Percentiles rank a stretch among this genome's conserved stretches.
phyloP scores from a whole-genome alignment of 2,797 vertebrate genomes.

The Urosaurus nigricauda region DNA sequence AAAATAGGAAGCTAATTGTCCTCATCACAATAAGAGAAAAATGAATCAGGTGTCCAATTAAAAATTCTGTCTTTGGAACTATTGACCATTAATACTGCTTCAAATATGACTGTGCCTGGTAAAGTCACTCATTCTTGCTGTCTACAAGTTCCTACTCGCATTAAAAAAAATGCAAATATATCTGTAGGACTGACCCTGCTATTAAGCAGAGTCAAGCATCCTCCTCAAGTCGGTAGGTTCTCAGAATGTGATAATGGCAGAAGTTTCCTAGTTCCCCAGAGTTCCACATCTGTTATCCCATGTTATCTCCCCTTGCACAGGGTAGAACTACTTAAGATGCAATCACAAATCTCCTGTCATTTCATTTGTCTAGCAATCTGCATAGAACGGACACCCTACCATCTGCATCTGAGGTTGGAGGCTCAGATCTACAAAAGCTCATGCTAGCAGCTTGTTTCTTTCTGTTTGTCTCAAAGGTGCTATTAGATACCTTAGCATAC shows the following conservation, averaged over 20 bases:
- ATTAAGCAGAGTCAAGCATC: too few species aligned
- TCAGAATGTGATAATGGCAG: too few species aligned
- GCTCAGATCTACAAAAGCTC: too few species aligned
- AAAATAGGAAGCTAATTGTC: conserved; percentile 44
- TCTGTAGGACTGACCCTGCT: too few species aligned
- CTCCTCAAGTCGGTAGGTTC: too few species aligned
- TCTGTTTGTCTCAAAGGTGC: too few species aligned
- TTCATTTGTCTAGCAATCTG: background rate
- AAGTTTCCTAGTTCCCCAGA: too few species aligned
- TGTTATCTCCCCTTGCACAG: background rate
- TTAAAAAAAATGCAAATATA: background rate
- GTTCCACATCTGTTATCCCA: too few species aligned
- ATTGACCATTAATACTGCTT: background rate
- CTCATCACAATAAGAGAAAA: conserved; percentile 49
- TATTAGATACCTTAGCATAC: too few species aligned
- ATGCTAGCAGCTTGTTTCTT: too few species aligned
- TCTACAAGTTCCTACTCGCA: background rate
- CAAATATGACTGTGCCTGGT: too few species aligned
- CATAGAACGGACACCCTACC: background rate
- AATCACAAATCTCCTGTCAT: background rate
- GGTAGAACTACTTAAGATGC: background rate
- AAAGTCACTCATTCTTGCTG: background rate
- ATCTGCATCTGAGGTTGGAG: too few species aligned
- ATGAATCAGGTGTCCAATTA: background rate
- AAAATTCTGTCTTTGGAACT: background rate